A percentile compares a stretch with the other conserved stretches of the same genome.
Evolutionary conservation across 1,140 invertebrate species (phyloP).

Genomic region (Sarcophaga bullata): DNA sequence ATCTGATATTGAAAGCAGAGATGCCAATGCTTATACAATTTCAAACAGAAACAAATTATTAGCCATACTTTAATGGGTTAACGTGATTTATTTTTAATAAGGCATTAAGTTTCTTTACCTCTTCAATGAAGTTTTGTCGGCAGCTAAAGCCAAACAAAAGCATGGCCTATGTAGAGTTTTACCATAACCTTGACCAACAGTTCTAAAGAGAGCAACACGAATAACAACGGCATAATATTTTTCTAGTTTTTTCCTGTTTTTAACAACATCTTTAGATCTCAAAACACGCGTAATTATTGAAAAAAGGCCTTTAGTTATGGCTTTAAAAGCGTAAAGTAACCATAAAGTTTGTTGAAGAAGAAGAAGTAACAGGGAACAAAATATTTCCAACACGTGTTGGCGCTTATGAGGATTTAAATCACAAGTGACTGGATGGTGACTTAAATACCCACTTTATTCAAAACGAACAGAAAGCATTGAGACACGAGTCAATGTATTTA

Average conservation of each 20-base stretch:
- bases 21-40: too few relatives aligned
- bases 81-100: too few relatives aligned
- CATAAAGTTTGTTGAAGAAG: background rate
- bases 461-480: too few relatives aligned
- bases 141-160: background rate
- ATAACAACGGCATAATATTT: background rate
- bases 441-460: too few relatives aligned
- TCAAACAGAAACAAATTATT: too few relatives aligned
- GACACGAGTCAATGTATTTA: too few relatives aligned
- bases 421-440: background rate
- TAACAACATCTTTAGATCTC: conserved; percentile 7
- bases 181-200: conserved; percentile 30
- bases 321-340: background rate
- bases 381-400: background rate
- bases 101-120: background rate
- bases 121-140: background rate
- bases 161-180: conserved; percentile 20
- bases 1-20: too few relatives aligned
- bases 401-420: background rate
- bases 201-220: background rate
- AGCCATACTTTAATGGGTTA: too few relatives aligned
- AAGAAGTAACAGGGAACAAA: background rate
- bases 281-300: background rate
- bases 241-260: too few relatives aligned
- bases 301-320: background rate